Base-by-base conservation (phyloP, 2,888 invertebrate genomes). In the Brenthis daphne region DNA sequence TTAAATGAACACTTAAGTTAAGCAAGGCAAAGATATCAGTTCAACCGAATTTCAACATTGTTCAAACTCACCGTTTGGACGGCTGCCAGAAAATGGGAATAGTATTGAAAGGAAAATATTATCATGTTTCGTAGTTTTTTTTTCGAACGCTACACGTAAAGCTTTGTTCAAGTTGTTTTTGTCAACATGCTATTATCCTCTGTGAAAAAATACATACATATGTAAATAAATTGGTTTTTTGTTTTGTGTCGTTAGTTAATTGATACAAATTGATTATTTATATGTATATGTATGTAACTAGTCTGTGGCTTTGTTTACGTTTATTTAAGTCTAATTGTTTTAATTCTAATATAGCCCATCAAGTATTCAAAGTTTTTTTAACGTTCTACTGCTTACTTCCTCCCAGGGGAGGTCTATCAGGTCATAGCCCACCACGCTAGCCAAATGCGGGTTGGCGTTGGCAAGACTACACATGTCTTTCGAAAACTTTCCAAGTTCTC, bases 31-130 rank as follows among this genome's bases (percentile, higher is more conserved):
- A 33, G 33, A 56, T 67, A 67, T 50, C 16, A 29, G 53, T 14
- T 47, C 6, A 50, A 65, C 51, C 37, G 43, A 61, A 61, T 65
- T 65, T 61, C 65, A 65, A 69, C 61, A 65, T 60, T 60, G 60
- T 64, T 64, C 55, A 33, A 65, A 69, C 53, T 64, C 51, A 14
- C 29, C 16, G n/a, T 51, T 65, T 65, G 69, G 69, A 16, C 11
- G 20, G 37, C 11, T 57, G 69, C 69, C 69, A 69, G 56, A 53
- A 47, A 43, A n/a, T 20, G 20, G 48, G 58, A 20, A 51, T 53
- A n/a, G 51, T 53, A 43, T 48, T 55, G 60, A 47, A 20, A 51
- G 50, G 14, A 61, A 51, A 65, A 56, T 65, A 65, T 60, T 65
- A 50, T 43, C 29, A 65, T 55, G 55, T 57, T 57, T 20, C 50